phyloP scores from a whole-genome alignment of 2,797 vertebrate species.

The Pteronotus mesoamericanus region DNA sequence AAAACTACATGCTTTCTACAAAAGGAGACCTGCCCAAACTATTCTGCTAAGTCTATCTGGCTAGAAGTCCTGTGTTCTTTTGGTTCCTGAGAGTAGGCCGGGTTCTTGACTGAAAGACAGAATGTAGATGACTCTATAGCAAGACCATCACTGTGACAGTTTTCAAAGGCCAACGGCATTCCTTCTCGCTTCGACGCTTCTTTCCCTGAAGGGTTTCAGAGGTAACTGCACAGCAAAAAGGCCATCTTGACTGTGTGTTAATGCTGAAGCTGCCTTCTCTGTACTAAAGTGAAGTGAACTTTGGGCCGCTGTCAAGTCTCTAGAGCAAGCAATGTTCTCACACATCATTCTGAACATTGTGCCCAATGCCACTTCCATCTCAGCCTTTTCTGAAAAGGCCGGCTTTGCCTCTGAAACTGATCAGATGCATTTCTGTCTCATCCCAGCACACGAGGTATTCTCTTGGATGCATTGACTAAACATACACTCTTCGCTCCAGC shows the following conservation, averaged over 20 bases:
- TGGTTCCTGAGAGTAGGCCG: neutral
- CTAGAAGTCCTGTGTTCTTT: neutral
- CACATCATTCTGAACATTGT: neutral
- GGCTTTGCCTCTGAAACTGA: neutral
- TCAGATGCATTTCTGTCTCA: slow-evolving; percentile 58
- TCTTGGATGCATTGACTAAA: slow-evolving; percentile 54
- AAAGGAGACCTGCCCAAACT: neutral
- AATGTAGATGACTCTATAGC: neutral
- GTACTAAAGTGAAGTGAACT: too few species aligned
- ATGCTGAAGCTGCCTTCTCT: neutral
- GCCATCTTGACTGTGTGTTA: neutral
- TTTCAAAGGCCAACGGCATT: neutral
- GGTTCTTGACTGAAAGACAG: neutral
- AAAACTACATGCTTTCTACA: neutral
- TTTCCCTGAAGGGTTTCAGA: neutral
- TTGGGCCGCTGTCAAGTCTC: too few species aligned
- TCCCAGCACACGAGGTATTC: slow-evolving; percentile 54
- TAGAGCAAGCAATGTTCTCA: too few species aligned
- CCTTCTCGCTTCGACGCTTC: neutral
- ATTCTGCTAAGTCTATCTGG: neutral
- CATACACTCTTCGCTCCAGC: slow-evolving; percentile 64
- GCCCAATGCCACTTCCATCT: neutral
- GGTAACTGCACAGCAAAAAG: neutral
- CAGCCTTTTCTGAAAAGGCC: neutral
- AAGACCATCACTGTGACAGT: neutral